A percentile compares a stretch with the other conserved stretches of the same genome.
Conservation (phyloP, 2,888 invertebrate genomes). For the Amphipyra berbera region DNA sequence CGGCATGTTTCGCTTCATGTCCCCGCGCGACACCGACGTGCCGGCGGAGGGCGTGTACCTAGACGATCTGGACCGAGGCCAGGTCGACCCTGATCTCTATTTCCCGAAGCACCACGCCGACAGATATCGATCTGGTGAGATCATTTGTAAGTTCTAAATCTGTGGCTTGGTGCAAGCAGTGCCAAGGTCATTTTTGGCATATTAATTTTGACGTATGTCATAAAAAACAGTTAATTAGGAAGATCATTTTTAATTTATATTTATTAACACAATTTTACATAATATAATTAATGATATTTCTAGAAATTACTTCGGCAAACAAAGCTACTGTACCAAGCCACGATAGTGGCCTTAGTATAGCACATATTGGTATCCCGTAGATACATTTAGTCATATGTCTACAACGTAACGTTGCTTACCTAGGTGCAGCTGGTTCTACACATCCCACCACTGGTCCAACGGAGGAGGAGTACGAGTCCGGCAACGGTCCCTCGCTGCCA, state of each 20-base stretch:
- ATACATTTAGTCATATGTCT: background rate
- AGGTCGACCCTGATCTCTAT: constrained; percentile 97
- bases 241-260: too few species aligned
- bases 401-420: background rate
- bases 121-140: constrained; percentile 82
- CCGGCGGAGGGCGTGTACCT: constrained; percentile 96
- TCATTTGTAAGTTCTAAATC: constrained; percentile 59
- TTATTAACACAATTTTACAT: too few species aligned
- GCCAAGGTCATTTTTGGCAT: constrained; percentile 36
- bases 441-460: constrained; percentile 84
- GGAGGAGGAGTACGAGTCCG: constrained; percentile 98
- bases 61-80: constrained; percentile 96
- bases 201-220: background rate
- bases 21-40: constrained; percentile 80
- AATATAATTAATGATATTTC: too few species aligned
- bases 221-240: too few species aligned
- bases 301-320: too few species aligned
- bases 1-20: constrained; percentile 98
- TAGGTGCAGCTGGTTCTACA: constrained; percentile 37
- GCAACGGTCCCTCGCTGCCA: constrained; percentile 98
- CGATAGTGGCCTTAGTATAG: constrained; percentile 10
- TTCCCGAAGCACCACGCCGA: constrained; percentile 94
- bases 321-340: constrained; percentile 19
- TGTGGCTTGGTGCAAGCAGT: constrained; percentile 24
- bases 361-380: background rate